Base-by-base conservation (phyloP, 2,888 invertebrate species). In the Uloborus plumipes region DNA sequence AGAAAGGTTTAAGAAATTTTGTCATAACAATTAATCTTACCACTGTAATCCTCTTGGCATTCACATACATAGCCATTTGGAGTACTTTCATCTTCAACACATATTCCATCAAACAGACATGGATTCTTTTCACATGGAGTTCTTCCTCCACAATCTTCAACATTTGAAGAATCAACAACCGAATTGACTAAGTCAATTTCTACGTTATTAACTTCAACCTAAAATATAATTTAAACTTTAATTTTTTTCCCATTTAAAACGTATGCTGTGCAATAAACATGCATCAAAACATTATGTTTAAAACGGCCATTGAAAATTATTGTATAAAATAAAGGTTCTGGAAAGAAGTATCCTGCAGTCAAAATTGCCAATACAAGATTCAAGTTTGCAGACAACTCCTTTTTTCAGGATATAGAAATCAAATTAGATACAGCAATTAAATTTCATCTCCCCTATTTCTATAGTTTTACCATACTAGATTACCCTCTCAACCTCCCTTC, bases 111-210 rank as follows among this genome's bases (percentile, higher is more conserved):
- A 88, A 94, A 93, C 75, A 89, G 90, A 88, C 95, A 95, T 15
- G 92, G 93, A 61, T 90, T 90, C 86, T 91, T 85, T 69, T 88
- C 88, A 87, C 91, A 91, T 14, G 89, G 88, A 20, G 87, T 85
- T 15, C 87, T 89, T 11, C 89, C 90, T 14, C 90, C 91, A 89
- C 95, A 96, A 87, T 95, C 94, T 78, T 92, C 92, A 1, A 97
- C 93, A 88, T 96, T 95, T 0, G 94, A 93, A 0, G 95, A 94
- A 87, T 94, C 94, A 64, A 93, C 91, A 3, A 94, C 93, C 22
- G 93, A 92, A 85, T 92, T 92, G 39, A 94, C 91, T 72, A 96
- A 90, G 87, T 94, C 92, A 49, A 95, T 89, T 65, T 92, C 91
- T 65, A 91, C 89, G 26, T 92, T 93, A 71, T 93, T 92, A 53